Conservation (phyloP, 2,113 vertebrate species). For the Rhizomys pruinosus region DNA sequence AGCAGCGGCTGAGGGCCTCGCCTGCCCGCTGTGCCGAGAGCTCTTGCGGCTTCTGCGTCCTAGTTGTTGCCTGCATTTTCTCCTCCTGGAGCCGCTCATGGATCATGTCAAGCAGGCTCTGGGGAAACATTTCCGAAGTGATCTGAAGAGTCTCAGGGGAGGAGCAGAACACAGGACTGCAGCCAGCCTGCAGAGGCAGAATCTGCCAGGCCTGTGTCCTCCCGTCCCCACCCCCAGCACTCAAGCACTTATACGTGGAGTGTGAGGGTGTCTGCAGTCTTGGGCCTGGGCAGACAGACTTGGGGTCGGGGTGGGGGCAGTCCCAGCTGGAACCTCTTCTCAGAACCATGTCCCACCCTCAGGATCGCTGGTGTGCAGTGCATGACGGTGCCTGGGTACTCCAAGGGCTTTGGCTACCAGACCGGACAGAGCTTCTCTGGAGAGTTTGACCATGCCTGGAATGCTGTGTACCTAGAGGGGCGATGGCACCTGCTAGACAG, state of each 20-base stretch:
- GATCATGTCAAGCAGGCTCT: background rate
- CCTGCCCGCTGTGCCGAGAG: background rate
- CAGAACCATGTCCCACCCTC: background rate
- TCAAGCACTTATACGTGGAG: background rate
- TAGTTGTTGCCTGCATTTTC: background rate
- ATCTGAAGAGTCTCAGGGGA: background rate
- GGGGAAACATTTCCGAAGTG: background rate
- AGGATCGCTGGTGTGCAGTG: slow-evolving; percentile 89
- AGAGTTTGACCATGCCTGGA: slow-evolving; percentile 88
- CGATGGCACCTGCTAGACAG: slow-evolving; percentile 91
- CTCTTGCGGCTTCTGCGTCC: background rate
- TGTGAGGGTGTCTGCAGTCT: background rate
- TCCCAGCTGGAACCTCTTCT: background rate
- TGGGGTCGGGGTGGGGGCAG: too few species aligned
- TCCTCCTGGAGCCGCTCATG: background rate
- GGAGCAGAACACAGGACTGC: too few species aligned
- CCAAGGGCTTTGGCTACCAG: slow-evolving; percentile 87
- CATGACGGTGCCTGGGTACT: slow-evolving; percentile 86
- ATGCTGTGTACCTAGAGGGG: slow-evolving; percentile 87
- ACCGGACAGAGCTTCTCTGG: slow-evolving; percentile 85
- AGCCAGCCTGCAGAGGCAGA: background rate
- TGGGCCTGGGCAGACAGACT: background rate
- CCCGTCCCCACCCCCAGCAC: background rate
- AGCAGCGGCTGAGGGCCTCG: background rate
- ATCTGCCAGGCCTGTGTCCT: background rate